Conservation (phyloP, 2,888 invertebrate species). For the Entomobrya proxima region DNA sequence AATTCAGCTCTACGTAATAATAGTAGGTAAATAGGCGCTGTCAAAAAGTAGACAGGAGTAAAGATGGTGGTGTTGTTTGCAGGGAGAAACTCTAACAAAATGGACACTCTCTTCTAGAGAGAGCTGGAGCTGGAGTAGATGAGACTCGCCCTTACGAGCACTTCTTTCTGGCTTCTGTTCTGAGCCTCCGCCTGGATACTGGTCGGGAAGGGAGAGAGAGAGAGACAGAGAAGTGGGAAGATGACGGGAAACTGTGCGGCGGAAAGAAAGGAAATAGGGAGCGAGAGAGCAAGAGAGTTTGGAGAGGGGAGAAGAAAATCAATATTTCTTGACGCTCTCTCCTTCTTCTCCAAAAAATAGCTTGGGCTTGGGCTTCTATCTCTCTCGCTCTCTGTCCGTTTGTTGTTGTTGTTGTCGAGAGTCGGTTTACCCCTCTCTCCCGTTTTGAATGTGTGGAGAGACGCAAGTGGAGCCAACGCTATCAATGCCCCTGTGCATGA, state of each 20-base stretch:
- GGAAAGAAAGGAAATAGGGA: slow-evolving; percentile 35
- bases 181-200: slow-evolving; percentile 21
- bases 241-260: not conserved
- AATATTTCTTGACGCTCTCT: slow-evolving; percentile 60
- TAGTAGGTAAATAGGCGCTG: too few relatives aligned
- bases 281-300: not conserved
- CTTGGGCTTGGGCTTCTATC: too few relatives aligned
- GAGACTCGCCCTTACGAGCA: slow-evolving; percentile 32
- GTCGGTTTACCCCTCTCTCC: slow-evolving; percentile 19
- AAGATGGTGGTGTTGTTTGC: not conserved
- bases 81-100: not conserved
- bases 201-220: not conserved
- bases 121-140: too few relatives aligned
- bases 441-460: not conserved
- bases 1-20: too few relatives aligned
- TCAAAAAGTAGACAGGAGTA: not conserved
- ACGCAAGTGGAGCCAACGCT: not conserved
- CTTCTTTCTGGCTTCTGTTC: not conserved
- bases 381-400: slow-evolving; percentile 14
- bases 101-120: not conserved
- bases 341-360: too few relatives aligned
- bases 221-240: not conserved
- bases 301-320: slow-evolving; percentile 36
- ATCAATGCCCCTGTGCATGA: too few relatives aligned
- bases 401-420: slow-evolving; percentile 25